Conservation (phyloP, 2,113 vertebrate genomes). For the Crotophaga sulcirostris region DNA sequence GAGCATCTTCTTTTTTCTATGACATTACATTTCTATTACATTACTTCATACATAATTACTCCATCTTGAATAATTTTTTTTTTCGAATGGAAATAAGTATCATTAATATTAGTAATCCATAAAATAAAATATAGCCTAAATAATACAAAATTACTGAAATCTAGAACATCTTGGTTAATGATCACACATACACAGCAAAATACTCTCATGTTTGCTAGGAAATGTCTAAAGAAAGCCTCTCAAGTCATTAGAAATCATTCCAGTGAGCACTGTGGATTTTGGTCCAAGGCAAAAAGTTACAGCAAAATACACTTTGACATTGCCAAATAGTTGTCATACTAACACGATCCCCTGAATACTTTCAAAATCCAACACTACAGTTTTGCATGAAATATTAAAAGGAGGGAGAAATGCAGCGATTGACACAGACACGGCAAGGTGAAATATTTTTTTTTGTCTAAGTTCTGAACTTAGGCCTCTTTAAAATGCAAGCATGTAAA, state of each 20-base stretch:
- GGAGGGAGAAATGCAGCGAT: background rate
- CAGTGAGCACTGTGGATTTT: background rate
- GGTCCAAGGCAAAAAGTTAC: background rate
- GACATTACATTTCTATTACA: background rate
- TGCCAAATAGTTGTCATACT: background rate
- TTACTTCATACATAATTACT: background rate
- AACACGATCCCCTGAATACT: fast-evolving
- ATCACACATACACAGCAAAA: background rate
- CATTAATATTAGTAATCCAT: background rate
- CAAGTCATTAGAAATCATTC: background rate
- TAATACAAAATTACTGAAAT: background rate
- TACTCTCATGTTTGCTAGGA: background rate
- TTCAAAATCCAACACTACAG: background rate
- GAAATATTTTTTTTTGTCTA: background rate
- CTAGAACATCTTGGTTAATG: background rate
- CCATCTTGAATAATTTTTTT: background rate
- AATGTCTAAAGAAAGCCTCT: background rate
- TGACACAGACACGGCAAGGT: background rate
- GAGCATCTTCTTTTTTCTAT: background rate
- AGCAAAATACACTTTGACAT: background rate
- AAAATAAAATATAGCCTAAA: background rate
- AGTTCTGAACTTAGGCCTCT: background rate
- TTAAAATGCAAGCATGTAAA: background rate
- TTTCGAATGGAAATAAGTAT: background rate
- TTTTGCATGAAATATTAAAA: background rate